Conservation (phyloP, 2,113 vertebrate genomes). For the Crypturellus undulatus region DNA sequence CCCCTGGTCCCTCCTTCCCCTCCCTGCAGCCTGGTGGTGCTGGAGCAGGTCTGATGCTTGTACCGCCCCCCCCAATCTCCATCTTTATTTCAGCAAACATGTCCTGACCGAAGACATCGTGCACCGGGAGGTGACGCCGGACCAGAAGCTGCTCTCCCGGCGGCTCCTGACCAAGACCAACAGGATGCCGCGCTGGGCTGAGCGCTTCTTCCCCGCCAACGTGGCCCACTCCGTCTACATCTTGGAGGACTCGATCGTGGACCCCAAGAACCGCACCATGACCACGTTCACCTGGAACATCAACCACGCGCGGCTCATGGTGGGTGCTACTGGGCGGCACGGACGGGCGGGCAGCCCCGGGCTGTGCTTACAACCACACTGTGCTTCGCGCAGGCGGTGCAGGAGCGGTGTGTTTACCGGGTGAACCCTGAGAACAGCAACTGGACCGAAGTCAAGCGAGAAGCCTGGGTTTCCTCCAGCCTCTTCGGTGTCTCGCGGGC, state of each 20-base stretch:
- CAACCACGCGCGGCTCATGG: conserved; percentile 93
- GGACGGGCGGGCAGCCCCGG: fast-evolving
- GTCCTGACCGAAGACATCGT: conserved; percentile 97
- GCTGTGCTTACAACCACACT: background rate
- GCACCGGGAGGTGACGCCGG: conserved; percentile 92
- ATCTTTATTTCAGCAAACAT: conserved; percentile 87
- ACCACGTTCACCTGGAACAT: conserved; percentile 97
- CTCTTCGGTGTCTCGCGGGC: conserved; percentile 91
- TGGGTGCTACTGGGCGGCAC: background rate
- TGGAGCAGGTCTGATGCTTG: background rate
- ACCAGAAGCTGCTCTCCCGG: conserved; percentile 94
- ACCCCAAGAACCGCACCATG: conserved; percentile 92
- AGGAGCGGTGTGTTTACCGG: conserved; percentile 91
- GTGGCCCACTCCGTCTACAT: conserved; percentile 94
- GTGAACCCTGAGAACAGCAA: conserved; percentile 89
- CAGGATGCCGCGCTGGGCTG: conserved; percentile 93
- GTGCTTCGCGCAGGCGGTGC: conserved; percentile 81
- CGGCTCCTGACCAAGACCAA: conserved; percentile 97
- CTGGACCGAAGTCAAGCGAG: conserved; percentile 93
- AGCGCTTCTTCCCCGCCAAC: conserved; percentile 91
- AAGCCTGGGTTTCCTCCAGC: conserved; percentile 95
- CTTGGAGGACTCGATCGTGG: conserved; percentile 96
- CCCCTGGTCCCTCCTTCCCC: background rate
- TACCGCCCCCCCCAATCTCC: background rate
- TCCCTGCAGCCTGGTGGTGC: fast-evolving